Evolutionary conservation across 1,140 invertebrate species (phyloP).

Genomic region (Mamestra configurata): DNA sequence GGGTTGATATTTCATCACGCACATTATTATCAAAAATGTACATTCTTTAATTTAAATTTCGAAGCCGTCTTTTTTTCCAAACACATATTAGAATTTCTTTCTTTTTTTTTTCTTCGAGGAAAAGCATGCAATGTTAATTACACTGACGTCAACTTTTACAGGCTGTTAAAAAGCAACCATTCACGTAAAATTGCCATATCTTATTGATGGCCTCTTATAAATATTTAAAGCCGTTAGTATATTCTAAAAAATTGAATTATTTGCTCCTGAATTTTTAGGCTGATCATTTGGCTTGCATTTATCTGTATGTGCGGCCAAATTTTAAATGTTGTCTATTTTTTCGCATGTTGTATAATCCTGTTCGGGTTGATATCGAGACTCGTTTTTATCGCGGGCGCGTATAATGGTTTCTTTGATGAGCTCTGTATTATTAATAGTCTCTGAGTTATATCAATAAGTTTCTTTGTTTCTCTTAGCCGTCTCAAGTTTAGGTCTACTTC

Average conservation of each 20-base stretch:
- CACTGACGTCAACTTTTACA: conserved; percentile 7
- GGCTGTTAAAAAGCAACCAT: neutral
- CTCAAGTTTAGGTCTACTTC: conserved; percentile 11
- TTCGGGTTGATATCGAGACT: conserved; percentile 5
- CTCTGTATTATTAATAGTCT: conserved; percentile 39
- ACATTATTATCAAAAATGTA: neutral
- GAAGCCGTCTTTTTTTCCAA: neutral
- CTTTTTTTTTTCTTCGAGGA: neutral
- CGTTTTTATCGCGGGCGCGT: conserved; percentile 36
- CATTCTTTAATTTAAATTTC: neutral
- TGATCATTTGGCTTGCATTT: neutral
- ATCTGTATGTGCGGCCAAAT: neutral
- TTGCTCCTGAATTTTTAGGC: neutral
- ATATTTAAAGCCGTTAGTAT: neutral
- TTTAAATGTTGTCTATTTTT: conserved; percentile 44
- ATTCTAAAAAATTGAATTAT: neutral
- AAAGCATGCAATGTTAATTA: neutral
- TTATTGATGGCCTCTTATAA: conserved; percentile 8
- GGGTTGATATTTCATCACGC: neutral
- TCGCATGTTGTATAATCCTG: conserved; percentile 20
- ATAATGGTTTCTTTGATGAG: conserved; percentile 44
- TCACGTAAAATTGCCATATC: neutral
- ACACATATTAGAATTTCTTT: neutral
- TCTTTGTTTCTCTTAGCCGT: conserved; percentile 38
- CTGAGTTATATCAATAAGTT: conserved; percentile 43